Evolutionary conservation across 1,140 invertebrate genomes (phyloP), one percentile per base, ranked within the genome.

Genomic region (Penaeus chinensis): DNA sequence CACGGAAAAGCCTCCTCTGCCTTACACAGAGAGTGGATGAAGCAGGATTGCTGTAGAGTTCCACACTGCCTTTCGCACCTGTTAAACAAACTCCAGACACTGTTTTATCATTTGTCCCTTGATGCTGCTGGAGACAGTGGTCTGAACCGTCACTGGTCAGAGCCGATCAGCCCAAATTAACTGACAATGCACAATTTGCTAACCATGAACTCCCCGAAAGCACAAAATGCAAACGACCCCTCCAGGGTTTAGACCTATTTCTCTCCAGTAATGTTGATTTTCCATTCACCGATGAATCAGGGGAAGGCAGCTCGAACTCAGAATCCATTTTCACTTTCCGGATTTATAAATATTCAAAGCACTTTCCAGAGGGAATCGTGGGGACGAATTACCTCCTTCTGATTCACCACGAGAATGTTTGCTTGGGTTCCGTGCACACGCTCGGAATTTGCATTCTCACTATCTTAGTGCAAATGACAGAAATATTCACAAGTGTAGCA

Each of bases 11-110:
- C 54, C 54, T 54, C 84, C 77, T 85, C 84, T 85, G 84, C 84
- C 84, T 85, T 85, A 85, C 20, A 74, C 71, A 84, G 84, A 80
- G 71, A 85, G 84, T 85, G 84, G 84, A 85, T 69, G 84, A 85
- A 79, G 84, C 78, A 85, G 79, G 63, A 79, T 85, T 85, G 84
- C 76, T 85, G 77, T 85, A 85, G 77, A 85, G 84, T 85, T 85
- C 84, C 84, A 85, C 84, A 85, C 77, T 85, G 84, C 84, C 84
- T 85, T 85, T 85, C 79, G 84, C 84, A 85, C 84, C 84, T 85
- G 77, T 85, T 85, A 85, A 79, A 65, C 84, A 85, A 42, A 85
- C 54, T 85, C 77, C 79, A 54, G 79, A 42, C 84, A 60, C 77
- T 85, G 37, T 79, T 77, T 76, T 79, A 66, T 66, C 79, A 47